Base-by-base conservation (phyloP, 2,113 vertebrate species). In the Parus major region DNA sequence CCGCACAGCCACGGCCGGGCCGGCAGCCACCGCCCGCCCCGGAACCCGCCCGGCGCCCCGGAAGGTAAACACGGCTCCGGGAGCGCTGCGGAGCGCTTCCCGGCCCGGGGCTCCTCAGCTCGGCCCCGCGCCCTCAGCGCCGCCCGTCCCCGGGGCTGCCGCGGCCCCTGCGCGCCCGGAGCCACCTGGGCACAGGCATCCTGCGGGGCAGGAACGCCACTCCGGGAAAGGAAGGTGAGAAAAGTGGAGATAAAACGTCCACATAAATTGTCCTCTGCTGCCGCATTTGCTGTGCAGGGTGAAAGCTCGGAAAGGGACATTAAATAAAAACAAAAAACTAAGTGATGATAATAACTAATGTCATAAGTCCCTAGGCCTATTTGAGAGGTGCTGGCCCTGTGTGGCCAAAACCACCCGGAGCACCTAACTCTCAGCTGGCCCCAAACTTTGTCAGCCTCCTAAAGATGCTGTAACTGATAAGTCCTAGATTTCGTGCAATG, bases 271-370 rank as follows among this genome's bases (percentile, higher is more conserved):
- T 22, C 13, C 44, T 5, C 5, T 36, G 2, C 49, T 82, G 59
- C 21, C 24, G 21, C 29, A 0, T 4, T 17, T 4, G 33, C 63
- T 23, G 1, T 2, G 10, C 29, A 5, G n/a, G 31, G 20, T 15
- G 6, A 5, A 57, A 24, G 12, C 19, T 46, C 60, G 7, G 21
- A 42, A 65, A 25, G 23, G 9, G 11, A 44, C 12, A 2, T 2
- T 39, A 50, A n/a, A 44, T 39, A 12, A 49, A 57, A 82, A 22
- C 42, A 36, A n/a, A 2, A 1, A 5, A 2, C 10, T 17, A 52
- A 31, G 9, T 12, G 18, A 29, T 55, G 21, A 15, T 55, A 50
- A 31, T 33, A 35, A 35, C 6, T 33, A 29, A 46, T 21, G 4
- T 19, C 9, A 1, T 11, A 20, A 18, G 15, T 21, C 27, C 35